phyloP scores from a whole-genome alignment of 2,888 invertebrate species.

The Acanthococcus lagerstroemiae region DNA sequence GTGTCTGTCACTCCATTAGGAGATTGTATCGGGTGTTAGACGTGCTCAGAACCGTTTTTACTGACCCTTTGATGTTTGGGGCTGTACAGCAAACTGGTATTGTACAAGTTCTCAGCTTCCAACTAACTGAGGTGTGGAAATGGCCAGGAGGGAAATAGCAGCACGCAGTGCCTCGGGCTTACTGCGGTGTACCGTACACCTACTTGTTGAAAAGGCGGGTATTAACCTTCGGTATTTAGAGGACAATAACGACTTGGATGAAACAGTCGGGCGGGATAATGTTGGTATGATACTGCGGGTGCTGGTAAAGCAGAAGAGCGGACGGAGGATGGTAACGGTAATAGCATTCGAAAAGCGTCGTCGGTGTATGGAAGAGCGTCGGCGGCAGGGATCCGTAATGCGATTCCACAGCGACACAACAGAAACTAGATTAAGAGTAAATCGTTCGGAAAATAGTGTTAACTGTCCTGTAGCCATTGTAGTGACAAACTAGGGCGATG shows the following conservation, averaged over 20 bases:
- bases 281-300: no score
- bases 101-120: no score
- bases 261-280: background rate
- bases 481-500: slow-evolving; percentile 31
- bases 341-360: background rate
- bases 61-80: no score
- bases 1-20: no score
- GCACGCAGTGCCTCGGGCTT: no score
- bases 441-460: slow-evolving; percentile 30
- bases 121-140: no score
- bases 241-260: background rate
- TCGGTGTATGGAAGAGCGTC: background rate
- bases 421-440: slow-evolving; percentile 30
- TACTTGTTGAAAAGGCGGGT: background rate
- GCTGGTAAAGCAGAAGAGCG: background rate
- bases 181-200: background rate
- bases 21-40: no score
- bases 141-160: no score
- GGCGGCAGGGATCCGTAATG: slow-evolving; percentile 8
- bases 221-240: background rate
- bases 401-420: slow-evolving; percentile 24
- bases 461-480: slow-evolving; percentile 31
- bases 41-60: no score
- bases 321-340: background rate
- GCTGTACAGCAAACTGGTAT: no score